Evolutionary conservation across 2,113 vertebrate genomes (phyloP), one percentile per base, ranked within the genome.

Genomic region (Xenopus laevis): DNA sequence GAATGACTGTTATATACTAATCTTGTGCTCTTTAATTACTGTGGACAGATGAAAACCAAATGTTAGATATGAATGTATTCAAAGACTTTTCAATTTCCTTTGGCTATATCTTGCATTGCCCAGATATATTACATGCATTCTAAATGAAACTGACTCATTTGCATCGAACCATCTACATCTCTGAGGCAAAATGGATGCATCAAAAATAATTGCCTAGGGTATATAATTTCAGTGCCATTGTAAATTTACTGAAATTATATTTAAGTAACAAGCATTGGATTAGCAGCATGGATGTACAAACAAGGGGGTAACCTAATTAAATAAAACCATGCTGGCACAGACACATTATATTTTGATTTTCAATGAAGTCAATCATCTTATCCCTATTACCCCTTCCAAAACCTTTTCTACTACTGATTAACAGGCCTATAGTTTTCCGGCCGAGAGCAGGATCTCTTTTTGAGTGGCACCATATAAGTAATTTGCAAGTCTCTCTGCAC

Each of bases 31-130:
- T 75, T 75, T 75, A 75, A 75, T 75, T 75, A 65, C 65, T 75
- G 68, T 68, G 60, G 72, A 75, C 72, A 75, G 72, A 68, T 61
- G 65, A 75, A 68, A 75, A 55, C 44, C 60, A 53, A 65, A 75
- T 68, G 65, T 68, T 68, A 75, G 72, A 75, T 75, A 75, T 68
- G 65, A 58, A 65, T 65, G 60, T 68, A 75, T 75, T 75, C 72
- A 68, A 67, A 75, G 72, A 75, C 65, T 68, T 68, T 68, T 75
- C 72, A 16, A 40, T 75, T 75, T 75, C 72, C 72, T 75, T 68
- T 75, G 72, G 72, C 72, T 40, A 59, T 68, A 61, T 74, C 65
- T 75, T 40, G 33, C 57, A 61, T 75, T 75, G 72, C 65, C 72
- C 68, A 40, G 55, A 75, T 61, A 75, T 66, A 40, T 75, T 53